Conservation (phyloP, 2,113 vertebrate species). For the Dicerorhinus sumatrensis region DNA sequence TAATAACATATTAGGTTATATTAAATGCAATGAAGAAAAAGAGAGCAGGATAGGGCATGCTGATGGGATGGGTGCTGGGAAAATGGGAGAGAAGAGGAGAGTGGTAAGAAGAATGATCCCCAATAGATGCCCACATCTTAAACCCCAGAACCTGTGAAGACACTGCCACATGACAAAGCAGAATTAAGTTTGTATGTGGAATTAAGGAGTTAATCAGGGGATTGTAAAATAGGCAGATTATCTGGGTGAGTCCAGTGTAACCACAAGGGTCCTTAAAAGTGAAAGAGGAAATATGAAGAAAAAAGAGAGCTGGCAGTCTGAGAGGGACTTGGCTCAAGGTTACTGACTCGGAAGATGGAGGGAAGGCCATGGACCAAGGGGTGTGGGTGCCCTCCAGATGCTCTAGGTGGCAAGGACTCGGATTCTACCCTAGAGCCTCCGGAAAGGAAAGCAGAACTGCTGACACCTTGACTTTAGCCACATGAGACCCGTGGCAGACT, state of each 20-base stretch:
- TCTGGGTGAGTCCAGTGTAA: not conserved
- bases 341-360: not conserved
- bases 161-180: not conserved
- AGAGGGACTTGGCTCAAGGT: not conserved
- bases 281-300: not conserved
- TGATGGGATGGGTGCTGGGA: not conserved
- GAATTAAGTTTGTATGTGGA: not conserved
- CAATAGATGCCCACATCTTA: not conserved
- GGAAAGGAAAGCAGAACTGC: not conserved
- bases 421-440: not conserved
- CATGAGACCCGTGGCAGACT: not conserved
- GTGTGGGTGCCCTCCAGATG: too few species aligned
- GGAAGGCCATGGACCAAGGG: not conserved
- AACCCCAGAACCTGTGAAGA: not conserved
- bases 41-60: not conserved
- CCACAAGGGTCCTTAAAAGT: not conserved
- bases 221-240: not conserved
- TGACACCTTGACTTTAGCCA: not conserved
- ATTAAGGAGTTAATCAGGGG: not conserved
- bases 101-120: not conserved
- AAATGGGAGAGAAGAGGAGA: too few species aligned
- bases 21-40: not conserved
- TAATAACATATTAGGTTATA: not conserved
- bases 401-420: not conserved
- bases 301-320: not conserved